Conservation (phyloP, 2,113 vertebrate genomes). For the Crotalus helleri region DNA sequence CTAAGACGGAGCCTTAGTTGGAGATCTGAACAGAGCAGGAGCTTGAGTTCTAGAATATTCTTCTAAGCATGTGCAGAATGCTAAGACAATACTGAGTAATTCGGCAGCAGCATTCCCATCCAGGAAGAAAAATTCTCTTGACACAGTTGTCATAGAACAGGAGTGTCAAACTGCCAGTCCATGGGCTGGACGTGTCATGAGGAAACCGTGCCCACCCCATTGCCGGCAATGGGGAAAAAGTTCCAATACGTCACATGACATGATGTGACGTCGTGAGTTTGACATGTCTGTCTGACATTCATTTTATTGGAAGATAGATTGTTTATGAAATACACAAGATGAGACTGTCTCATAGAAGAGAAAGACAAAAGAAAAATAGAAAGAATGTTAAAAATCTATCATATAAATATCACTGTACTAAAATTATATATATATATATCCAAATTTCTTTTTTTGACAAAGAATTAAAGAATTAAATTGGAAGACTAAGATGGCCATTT, state of each 20-base stretch:
- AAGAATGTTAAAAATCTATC: not conserved
- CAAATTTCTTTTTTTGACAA: too few relatives aligned
- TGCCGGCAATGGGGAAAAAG: too few relatives aligned
- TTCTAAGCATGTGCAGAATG: not conserved
- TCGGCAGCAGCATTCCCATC: not conserved
- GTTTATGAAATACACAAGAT: not conserved
- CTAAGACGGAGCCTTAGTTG: not conserved
- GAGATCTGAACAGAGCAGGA: not conserved
- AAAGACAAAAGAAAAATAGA: not conserved
- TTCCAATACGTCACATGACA: too few relatives aligned
- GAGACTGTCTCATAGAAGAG: not conserved
- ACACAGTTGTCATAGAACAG: not conserved
- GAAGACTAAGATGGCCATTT: too few relatives aligned
- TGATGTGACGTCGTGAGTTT: too few relatives aligned
- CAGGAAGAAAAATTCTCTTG: not conserved
- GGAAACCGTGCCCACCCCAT: too few relatives aligned
- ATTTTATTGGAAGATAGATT: not conserved
- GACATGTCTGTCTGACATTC: not conserved
- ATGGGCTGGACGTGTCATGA: too few relatives aligned
- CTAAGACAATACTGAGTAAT: not conserved
- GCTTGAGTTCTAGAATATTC: not conserved
- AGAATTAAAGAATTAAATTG: too few relatives aligned
- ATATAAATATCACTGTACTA: not conserved
- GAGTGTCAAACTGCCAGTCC: too few relatives aligned
- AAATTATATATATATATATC: not conserved